Base-by-base conservation (phyloP, 2,797 vertebrate genomes). In the Hylomyscus alleni region DNA sequence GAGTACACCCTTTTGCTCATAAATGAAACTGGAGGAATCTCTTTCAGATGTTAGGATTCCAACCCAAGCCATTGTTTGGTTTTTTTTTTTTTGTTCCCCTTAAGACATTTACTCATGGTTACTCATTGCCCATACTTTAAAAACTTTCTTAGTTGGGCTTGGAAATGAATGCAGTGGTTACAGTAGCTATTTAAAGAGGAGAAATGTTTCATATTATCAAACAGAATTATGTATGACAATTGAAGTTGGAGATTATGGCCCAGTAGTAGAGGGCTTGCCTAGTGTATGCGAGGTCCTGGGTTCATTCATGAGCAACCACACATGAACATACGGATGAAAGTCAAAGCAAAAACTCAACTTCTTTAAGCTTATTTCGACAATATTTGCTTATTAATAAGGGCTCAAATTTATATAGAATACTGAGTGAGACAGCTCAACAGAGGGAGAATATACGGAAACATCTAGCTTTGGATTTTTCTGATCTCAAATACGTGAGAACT, bases 131-230 rank as follows among this genome's bases (percentile, higher is more conserved):
- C 56, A 72, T 80, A 34, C 26, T 75, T 20, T 62, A 52, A 75
- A 75, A 92, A 83, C 22, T 93, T 91, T 60, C 14, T 58, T 75
- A 93, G 76, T 76, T 96, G 84, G 76, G 22, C 7, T 94, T 89
- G 40, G 56, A 69, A 95, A 52, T 93, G 84, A 72, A 62, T 47
- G 4, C 47, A 65, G 76, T 60, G 72, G 93, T 82, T 95, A 3
- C 4, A 47, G 40, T 90, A 69, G 52, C n/a, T 83, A 14, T 86
- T 90, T 81, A 47, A 47, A 14, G 56, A 37, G 1, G 67, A 85
- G 50, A 56, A 60, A 90, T 88, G 73, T 37, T 84, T 82, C 47
- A 60, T 80, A 72, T 96, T 91, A 88, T 52, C n/a, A 52, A 77
- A 85, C 13, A 85, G 95, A 89, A 26, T 54, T 95, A 73, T 52